A percentile compares a stretch with the other conserved stretches of the same genome.
These are phyloP conservation scores for Channa argus DNA, from an alignment of 2,113 vertebrate genomes.

Conservation along the genomic window DNA sequence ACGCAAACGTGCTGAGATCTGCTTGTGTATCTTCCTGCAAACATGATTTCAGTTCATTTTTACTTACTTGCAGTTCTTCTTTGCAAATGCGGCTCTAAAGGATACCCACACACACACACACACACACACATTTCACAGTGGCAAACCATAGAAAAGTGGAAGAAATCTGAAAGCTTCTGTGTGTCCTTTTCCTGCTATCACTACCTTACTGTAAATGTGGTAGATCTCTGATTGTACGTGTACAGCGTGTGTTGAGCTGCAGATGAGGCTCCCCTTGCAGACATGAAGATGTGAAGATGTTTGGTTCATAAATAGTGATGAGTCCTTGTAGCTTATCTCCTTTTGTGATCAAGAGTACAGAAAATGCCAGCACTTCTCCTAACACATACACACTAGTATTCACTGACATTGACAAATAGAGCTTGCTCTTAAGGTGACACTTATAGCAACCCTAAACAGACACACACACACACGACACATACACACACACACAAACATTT, in stretches of 20 bases:
- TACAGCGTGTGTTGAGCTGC: conserved; percentile 19
- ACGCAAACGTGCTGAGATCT: conserved; percentile 25
- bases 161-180: conserved; percentile 3
- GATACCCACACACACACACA: conserved; percentile 7
- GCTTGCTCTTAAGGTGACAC: conserved; percentile 39
- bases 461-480: conserved; percentile 7
- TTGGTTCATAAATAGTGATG: conserved; percentile 61
- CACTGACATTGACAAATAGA: conserved; percentile 58
- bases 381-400: conserved; percentile 29
- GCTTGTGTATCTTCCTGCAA: not conserved
- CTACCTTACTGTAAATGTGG: not conserved
- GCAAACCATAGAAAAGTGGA: conserved; percentile 27
- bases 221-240: conserved; percentile 3
- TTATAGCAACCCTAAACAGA: conserved; percentile 17
- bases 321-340: conserved; percentile 62
- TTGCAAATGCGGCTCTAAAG: not conserved
- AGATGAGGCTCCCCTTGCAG: not conserved
- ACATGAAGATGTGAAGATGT: conserved; percentile 12
- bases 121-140: not conserved
- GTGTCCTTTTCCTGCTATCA: conserved; percentile 10
- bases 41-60: conserved; percentile 39
- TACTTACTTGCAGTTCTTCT: not conserved
- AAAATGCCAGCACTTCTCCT: conserved; percentile 55
- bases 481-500: not conserved
- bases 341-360: conserved; percentile 59